Conservation (phyloP, 2,797 vertebrate genomes). For the Cyclura pinguis region DNA sequence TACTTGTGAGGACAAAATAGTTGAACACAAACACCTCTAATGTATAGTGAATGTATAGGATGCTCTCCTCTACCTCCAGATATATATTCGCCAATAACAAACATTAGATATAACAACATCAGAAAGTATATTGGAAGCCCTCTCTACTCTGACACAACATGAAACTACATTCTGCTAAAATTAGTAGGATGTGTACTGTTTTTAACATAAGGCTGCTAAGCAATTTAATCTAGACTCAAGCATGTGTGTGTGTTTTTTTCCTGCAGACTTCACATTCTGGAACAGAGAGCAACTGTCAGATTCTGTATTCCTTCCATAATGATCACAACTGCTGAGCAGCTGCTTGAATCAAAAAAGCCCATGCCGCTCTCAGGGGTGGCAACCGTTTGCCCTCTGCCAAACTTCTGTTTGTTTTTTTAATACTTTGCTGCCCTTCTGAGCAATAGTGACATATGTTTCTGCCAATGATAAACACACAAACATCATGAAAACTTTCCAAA, state of each 20-base stretch:
- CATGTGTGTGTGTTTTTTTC: too few species aligned
- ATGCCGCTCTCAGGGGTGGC: not conserved
- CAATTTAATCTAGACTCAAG: not conserved
- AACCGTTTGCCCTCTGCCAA: conserved; percentile 8
- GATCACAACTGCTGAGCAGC: not conserved
- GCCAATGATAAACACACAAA: not conserved
- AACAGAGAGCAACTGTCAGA: not conserved
- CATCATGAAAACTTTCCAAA: not conserved
- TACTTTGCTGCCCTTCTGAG: not conserved
- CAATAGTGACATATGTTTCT: not conserved
- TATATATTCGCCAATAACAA: too few species aligned
- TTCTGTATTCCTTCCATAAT: not conserved
- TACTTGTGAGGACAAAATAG: too few species aligned
- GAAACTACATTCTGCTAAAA: not conserved
- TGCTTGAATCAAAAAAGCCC: not conserved
- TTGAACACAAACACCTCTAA: too few species aligned
- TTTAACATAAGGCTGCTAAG: not conserved
- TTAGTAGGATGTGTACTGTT: not conserved
- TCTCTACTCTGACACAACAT: not conserved
- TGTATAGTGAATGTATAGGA: not conserved
- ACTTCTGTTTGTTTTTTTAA: conserved; percentile 15
- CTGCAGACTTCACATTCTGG: not conserved
- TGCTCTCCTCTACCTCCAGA: not conserved
- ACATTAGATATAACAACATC: not conserved
- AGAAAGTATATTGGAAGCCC: not conserved